Evolutionary conservation across 2,797 vertebrate genomes (phyloP).

Genomic region (Catamblyrhynchus diadema): DNA sequence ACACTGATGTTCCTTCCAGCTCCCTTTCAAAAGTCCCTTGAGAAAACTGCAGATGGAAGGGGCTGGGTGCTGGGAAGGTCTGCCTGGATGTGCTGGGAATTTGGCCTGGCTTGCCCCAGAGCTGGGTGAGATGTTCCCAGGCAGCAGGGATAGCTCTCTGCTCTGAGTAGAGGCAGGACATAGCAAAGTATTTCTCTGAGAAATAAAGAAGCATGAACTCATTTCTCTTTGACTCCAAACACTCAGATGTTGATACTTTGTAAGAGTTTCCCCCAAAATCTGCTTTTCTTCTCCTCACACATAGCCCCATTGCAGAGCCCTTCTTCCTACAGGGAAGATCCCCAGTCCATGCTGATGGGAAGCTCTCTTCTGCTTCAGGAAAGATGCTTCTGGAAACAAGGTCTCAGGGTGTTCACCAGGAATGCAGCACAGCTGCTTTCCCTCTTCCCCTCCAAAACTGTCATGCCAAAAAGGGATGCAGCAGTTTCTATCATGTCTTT

Average conservation of each 20-base stretch:
- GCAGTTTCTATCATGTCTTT: not conserved
- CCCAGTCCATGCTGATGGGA: not conserved
- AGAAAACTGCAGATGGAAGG: not conserved
- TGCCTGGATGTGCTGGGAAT: not conserved
- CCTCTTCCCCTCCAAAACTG: not conserved
- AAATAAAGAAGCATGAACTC: not conserved
- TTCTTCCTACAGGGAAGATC: not conserved
- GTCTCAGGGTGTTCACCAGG: not conserved
- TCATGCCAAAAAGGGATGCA: not conserved
- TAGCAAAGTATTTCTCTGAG: not conserved
- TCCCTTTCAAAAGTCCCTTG: not conserved
- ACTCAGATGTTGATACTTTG: not conserved
- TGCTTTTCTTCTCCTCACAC: not conserved
- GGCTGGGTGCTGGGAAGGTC: not conserved
- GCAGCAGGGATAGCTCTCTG: not conserved
- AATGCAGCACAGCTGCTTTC: not conserved
- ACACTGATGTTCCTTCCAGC: not conserved
- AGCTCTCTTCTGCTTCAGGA: not conserved
- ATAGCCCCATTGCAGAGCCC: fast-evolving
- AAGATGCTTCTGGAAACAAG: not conserved
- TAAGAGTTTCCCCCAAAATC: not conserved
- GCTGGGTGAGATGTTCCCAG: not conserved
- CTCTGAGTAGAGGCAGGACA: not conserved
- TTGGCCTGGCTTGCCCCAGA: not conserved
- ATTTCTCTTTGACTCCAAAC: not conserved